phyloP scores from a whole-genome alignment of 2,797 vertebrate species.

The Clarias laeviceps region DNA sequence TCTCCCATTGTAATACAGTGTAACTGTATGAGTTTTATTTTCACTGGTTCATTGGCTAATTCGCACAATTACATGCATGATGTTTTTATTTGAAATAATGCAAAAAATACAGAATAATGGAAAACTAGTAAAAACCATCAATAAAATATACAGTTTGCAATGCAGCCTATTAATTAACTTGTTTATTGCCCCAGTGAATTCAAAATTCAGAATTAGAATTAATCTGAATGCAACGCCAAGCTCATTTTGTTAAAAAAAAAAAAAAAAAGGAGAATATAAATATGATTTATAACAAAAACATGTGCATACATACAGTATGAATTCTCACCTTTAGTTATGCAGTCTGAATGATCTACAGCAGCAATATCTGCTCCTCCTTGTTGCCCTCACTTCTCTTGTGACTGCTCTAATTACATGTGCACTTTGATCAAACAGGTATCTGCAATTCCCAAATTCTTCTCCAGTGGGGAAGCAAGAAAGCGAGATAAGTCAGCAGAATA shows the following conservation, averaged over 20 bases:
- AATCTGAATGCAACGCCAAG: background rate
- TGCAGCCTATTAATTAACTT: background rate
- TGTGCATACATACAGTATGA: background rate
- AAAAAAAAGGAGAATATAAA: background rate
- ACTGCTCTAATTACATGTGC: conserved; percentile 46
- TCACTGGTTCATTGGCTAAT: background rate
- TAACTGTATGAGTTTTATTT: background rate
- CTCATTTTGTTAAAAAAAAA: background rate
- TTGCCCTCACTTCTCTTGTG: conserved; percentile 35
- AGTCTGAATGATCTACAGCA: background rate
- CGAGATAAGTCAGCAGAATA: conserved; percentile 49
- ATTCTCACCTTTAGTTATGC: background rate
- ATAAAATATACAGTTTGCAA: background rate
- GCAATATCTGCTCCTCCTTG: conserved; percentile 13
- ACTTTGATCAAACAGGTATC: conserved; percentile 56
- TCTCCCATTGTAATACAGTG: no score
- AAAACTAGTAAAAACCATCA: background rate
- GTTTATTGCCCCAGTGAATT: background rate
- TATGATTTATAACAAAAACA: background rate
- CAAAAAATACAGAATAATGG: background rate
- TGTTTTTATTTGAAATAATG: background rate
- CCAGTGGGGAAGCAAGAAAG: conserved; percentile 31
- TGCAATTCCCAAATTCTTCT: conserved; percentile 40
- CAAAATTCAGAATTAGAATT: background rate
- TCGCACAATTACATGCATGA: background rate